Conservation (phyloP, 2,113 vertebrate genomes). For the Crotalus horridus region DNA sequence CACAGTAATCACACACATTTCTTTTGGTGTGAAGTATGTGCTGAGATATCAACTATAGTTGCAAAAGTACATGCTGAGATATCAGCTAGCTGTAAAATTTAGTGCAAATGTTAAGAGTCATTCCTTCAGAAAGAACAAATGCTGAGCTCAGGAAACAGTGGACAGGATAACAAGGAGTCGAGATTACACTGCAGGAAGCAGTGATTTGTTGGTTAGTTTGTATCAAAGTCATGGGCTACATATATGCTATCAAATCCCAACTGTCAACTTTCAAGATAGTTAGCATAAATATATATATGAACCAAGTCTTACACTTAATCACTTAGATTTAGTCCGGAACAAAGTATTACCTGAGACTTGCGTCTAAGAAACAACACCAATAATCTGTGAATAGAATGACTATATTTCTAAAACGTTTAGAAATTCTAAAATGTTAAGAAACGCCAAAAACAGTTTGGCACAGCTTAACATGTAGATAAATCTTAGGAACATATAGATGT, state of each 20-base stretch:
- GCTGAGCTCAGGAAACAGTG: conserved; percentile 28
- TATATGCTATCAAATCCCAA: not conserved
- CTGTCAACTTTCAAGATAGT: not conserved
- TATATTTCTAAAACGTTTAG: not conserved
- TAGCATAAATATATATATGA: not conserved
- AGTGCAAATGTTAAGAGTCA: conserved; percentile 31
- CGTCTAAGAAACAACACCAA: not conserved
- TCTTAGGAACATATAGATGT: not conserved
- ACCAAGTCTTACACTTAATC: not conserved
- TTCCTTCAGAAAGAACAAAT: conserved; percentile 40
- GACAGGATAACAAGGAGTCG: conserved; percentile 13
- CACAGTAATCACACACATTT: conserved; percentile 66
- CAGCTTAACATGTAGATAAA: not conserved
- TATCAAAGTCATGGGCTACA: not conserved
- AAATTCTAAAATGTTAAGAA: no score
- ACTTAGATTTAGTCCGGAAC: not conserved
- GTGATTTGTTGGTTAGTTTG: not conserved
- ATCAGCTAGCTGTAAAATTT: conserved; percentile 9
- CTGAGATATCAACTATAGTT: conserved; percentile 31
- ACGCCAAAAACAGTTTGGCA: not conserved
- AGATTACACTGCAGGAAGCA: not conserved
- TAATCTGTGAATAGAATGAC: not conserved
- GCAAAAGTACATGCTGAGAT: conserved; percentile 11
- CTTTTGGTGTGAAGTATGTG: conserved; percentile 48
- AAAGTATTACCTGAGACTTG: not conserved